A percentile compares a stretch with the other conserved stretches of the same genome.
These are phyloP conservation scores for Oreochromis grahami DNA, from an alignment of 2,797 vertebrate species.

Conservation along the genomic window DNA sequence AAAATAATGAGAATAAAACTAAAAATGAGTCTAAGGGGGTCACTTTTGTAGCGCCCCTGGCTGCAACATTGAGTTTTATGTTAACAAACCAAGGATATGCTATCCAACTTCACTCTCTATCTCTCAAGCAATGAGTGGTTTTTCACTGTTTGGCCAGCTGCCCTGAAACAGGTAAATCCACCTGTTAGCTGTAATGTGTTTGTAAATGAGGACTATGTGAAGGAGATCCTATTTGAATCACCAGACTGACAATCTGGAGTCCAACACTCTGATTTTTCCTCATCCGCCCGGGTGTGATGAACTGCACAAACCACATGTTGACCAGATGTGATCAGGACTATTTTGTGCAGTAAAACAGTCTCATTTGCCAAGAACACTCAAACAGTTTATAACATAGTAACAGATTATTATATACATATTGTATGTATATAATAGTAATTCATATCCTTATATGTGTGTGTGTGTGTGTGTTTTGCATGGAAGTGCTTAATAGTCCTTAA, in stretches of 20 bases:
- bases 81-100: not conserved
- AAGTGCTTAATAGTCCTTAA: not conserved
- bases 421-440: accelerated
- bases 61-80: not conserved
- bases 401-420: accelerated
- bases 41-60: not conserved
- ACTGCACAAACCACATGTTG: not conserved
- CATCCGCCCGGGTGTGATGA: not conserved
- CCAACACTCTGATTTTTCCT: not conserved
- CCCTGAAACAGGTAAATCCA: accelerated
- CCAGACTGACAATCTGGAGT: not conserved
- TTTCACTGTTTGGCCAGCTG: not conserved
- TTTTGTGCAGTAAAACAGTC: not conserved
- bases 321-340: not conserved
- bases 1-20: not conserved
- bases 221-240: not conserved
- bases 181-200: not conserved
- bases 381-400: not conserved
- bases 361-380: not conserved
- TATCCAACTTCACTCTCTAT: not conserved
- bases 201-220: not conserved
- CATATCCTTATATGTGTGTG: not conserved
- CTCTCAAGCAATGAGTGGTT: not conserved
- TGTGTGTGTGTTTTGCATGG: not conserved
- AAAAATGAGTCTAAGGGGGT: not conserved